Conservation (phyloP, 2,888 invertebrate species). For the Calameuta idolon region DNA sequence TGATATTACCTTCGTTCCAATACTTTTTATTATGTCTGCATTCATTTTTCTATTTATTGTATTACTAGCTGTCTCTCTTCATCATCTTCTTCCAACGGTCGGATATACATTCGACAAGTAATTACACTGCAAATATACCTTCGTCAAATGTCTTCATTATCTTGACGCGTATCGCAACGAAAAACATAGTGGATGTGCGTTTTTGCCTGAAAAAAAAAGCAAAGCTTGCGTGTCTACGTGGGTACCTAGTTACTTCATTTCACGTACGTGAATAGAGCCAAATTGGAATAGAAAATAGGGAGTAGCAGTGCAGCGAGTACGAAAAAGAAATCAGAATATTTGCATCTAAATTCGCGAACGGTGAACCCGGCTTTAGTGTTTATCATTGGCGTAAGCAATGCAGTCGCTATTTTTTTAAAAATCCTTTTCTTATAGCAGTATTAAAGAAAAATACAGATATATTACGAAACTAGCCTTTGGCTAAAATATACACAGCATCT, state of each 20-base stretch:
- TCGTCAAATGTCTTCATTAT: background rate
- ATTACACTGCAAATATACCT: background rate
- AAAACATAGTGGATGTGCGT: background rate
- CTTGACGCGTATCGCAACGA: background rate
- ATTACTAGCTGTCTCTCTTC: background rate
- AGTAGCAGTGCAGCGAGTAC: background rate
- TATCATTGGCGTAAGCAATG: background rate
- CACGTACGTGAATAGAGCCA: background rate
- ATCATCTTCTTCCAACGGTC: background rate
- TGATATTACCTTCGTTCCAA: background rate
- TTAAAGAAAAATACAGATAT: background rate
- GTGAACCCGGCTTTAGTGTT: background rate
- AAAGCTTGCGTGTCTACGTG: background rate
- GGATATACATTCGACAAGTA: background rate
- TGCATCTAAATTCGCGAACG: background rate
- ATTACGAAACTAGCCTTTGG: background rate
- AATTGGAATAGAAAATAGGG: background rate
- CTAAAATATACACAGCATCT: background rate
- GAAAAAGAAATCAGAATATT: background rate
- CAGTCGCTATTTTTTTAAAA: background rate
- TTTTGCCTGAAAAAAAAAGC: background rate
- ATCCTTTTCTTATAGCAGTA: background rate
- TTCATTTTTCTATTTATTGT: background rate
- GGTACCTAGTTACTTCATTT: background rate
- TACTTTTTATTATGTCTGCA: background rate